Percentiles rank a stretch among this genome's conserved stretches.
phyloP scores from a whole-genome alignment of 2,113 vertebrate genomes.

The Cryptomyrus ogoouensis region DNA sequence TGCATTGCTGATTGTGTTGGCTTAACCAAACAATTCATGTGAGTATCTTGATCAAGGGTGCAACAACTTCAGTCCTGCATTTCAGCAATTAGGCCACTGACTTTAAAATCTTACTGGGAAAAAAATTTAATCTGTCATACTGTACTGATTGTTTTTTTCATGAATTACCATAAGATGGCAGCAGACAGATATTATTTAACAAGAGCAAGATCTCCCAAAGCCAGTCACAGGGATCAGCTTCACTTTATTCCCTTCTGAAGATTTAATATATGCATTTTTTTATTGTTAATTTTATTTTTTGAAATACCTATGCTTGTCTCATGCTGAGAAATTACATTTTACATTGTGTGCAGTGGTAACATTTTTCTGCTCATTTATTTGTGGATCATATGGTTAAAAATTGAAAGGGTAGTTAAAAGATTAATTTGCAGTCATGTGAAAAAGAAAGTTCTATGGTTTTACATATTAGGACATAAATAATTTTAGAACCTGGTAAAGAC shows the following conservation, averaged over 20 bases:
- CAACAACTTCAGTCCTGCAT: neutral
- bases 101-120: neutral
- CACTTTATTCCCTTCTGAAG: neutral
- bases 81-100: neutral
- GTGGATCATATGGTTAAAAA: neutral
- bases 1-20: neutral
- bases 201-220: neutral
- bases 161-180: constrained; percentile 7
- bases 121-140: neutral
- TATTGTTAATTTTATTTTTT: neutral
- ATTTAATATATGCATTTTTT: neutral
- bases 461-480: neutral
- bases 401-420: neutral
- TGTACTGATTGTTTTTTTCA: neutral
- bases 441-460: neutral
- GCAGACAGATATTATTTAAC: neutral
- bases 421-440: neutral
- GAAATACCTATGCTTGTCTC: neutral
- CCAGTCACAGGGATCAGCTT: neutral
- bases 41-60: neutral
- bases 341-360: neutral
- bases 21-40: neutral
- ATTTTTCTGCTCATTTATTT: neutral
- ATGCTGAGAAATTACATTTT: neutral
- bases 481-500: too few relatives aligned